These are phyloP conservation scores for Elaeidobius kamerunicus DNA, from an alignment of 2,888 invertebrate genomes.

Conservation along the genomic window DNA sequence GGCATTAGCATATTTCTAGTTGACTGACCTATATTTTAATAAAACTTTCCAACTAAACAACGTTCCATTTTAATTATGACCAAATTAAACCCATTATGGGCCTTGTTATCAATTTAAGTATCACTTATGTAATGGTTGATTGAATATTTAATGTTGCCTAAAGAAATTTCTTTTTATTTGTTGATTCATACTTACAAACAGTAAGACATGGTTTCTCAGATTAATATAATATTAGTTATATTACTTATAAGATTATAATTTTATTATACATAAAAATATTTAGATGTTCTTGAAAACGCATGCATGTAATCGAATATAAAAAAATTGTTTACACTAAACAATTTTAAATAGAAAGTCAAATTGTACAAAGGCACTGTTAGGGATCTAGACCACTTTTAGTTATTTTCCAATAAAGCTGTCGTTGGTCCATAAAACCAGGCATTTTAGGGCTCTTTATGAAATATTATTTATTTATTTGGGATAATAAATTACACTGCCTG, in stretches of 20 bases:
- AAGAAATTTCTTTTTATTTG: slow-evolving; percentile 1
- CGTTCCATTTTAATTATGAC: slow-evolving; percentile 23
- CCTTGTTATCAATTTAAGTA: too few species aligned
- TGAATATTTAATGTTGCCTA: slow-evolving; percentile 9
- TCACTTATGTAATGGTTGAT: background rate
- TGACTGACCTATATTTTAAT: slow-evolving; percentile 28
- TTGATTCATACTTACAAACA: background rate
- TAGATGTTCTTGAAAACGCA: too few species aligned
- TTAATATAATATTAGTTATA: background rate
- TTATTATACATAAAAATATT: too few species aligned
- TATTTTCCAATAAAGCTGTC: slow-evolving; percentile 35
- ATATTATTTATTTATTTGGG: slow-evolving; percentile 37
- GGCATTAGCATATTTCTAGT: slow-evolving; percentile 30
- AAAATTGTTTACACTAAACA: background rate
- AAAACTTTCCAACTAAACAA: slow-evolving; percentile 21
- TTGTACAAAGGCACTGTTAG: slow-evolving; percentile 21
- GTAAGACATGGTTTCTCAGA: background rate
- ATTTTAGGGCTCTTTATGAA: slow-evolving; percentile 32
- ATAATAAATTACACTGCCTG: slow-evolving; percentile 37
- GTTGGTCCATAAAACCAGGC: slow-evolving; percentile 30
- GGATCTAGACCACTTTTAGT: slow-evolving; percentile 25
- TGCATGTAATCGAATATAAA: too few species aligned
- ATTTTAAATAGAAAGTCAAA: slow-evolving; percentile 11
- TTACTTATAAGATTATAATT: too few species aligned
- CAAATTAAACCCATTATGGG: too few species aligned